A percentile compares a stretch with the other conserved stretches of the same genome.
Evolutionary conservation across 2,888 invertebrate genomes (phyloP).

Genomic region (Erebia palarica): DNA sequence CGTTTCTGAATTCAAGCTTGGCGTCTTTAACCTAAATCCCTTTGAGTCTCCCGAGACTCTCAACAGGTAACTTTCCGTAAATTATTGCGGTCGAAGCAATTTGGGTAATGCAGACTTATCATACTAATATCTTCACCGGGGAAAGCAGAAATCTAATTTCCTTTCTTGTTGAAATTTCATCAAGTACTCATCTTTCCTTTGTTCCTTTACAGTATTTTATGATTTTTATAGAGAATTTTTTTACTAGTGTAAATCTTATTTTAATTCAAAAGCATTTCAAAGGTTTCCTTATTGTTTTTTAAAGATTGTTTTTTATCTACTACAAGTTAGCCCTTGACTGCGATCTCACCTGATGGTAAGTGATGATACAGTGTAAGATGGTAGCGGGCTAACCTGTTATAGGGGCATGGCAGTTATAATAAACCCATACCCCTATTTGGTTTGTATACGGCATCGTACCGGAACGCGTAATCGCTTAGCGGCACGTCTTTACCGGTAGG

Average conservation of each 20-base stretch:
- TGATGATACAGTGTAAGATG: no score
- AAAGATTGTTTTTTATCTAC: no score
- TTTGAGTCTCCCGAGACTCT: constrained; percentile 61
- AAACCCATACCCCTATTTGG: no score
- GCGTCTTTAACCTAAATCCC: constrained; percentile 63
- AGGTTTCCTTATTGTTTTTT: neutral
- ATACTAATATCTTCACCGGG: constrained; percentile 56
- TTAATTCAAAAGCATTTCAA: neutral
- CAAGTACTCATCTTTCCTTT: constrained; percentile 17
- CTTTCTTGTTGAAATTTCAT: constrained; percentile 33
- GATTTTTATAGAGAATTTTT: neutral
- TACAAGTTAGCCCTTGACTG: no score
- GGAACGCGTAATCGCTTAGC: no score
- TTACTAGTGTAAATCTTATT: neutral
- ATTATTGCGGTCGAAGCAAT: constrained; percentile 73
- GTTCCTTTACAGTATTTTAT: constrained; percentile 1
- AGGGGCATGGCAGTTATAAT: no score
- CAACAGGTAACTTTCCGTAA: constrained; percentile 71
- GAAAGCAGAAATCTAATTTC: constrained; percentile 56
- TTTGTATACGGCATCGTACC: no score
- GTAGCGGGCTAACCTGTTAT: no score
- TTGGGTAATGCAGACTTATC: constrained; percentile 53
- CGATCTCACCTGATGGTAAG: no score
- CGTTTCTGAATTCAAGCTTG: constrained; percentile 64
- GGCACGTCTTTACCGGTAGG: no score